A percentile compares a stretch with the other conserved stretches of the same genome.
Conservation (phyloP, 2,797 vertebrate species). For the Hippocampus kuda region DNA sequence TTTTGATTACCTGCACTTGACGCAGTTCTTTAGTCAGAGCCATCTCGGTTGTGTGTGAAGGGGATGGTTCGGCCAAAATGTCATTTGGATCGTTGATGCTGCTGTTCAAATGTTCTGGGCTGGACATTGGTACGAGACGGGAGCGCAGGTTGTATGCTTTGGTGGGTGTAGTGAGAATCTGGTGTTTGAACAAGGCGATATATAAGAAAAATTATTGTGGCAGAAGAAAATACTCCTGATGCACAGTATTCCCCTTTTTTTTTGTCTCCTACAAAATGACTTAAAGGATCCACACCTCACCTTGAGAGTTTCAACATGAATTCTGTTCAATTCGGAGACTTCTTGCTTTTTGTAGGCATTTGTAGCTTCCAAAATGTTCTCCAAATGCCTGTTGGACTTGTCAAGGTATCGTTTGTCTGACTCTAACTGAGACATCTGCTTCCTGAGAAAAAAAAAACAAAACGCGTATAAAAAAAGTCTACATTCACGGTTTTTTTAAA, state of each 20-base stretch:
- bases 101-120: conserved; percentile 69
- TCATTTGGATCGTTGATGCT: conserved; percentile 44
- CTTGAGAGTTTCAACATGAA: conserved; percentile 87
- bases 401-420: conserved; percentile 85
- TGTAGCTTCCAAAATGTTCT: conserved; percentile 90
- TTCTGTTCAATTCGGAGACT: conserved; percentile 84
- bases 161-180: conserved; percentile 89
- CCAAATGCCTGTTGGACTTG: conserved; percentile 84
- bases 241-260: too few species aligned
- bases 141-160: conserved; percentile 77
- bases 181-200: conserved; percentile 11
- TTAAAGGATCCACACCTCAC: conserved; percentile 50
- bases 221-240: background rate
- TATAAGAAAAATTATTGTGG: background rate
- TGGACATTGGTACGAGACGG: conserved; percentile 66
- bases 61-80: conserved; percentile 75
- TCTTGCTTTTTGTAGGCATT: conserved; percentile 80
- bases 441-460: conserved; percentile 57
- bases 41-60: conserved; percentile 79
- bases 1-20: conserved; percentile 69
- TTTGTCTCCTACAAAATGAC: background rate
- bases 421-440: conserved; percentile 79
- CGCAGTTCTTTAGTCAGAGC: conserved; percentile 83
- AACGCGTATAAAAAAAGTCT: background rate
- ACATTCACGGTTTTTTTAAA: background rate